Conservation (phyloP, 1,140 invertebrate genomes). For the Drosophila grimshawi region DNA sequence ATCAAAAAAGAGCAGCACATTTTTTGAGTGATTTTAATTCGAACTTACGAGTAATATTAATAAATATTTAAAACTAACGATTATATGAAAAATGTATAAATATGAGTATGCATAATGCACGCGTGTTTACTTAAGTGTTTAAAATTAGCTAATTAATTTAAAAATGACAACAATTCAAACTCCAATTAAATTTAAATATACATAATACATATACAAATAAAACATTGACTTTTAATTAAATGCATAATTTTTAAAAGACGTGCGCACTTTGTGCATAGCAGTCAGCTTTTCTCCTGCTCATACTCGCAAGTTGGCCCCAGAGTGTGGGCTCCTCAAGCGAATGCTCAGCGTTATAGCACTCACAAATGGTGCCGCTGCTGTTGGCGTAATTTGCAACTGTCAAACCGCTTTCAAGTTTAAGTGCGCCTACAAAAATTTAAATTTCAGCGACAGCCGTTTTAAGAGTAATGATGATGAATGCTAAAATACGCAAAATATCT, state of each 20-base stretch:
- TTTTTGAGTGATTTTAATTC: slow-evolving; percentile 81
- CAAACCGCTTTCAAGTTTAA: slow-evolving; percentile 66
- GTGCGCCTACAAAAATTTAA: slow-evolving; percentile 66
- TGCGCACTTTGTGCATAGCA: neutral
- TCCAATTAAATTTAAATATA: slow-evolving; percentile 81
- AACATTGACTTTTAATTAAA: neutral
- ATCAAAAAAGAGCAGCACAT: slow-evolving; percentile 65
- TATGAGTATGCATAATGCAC: slow-evolving; percentile 58
- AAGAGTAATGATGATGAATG: slow-evolving; percentile 81
- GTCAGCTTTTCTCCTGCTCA: neutral
- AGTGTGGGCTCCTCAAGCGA: neutral
- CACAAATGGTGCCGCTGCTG: neutral
- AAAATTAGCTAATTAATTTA: slow-evolving; percentile 75
- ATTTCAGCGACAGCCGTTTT: slow-evolving; percentile 29
- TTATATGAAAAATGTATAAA: slow-evolving; percentile 47
- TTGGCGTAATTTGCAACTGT: slow-evolving; percentile 72
- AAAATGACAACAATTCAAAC: slow-evolving; percentile 73
- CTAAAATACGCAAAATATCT: slow-evolving; percentile 82
- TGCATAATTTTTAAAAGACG: neutral
- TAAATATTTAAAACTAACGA: slow-evolving; percentile 32
- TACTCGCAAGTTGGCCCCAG: neutral
- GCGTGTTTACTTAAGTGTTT: slow-evolving; percentile 76
- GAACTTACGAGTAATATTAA: slow-evolving; percentile 52
- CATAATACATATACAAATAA: slow-evolving; percentile 58
- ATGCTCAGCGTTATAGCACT: slow-evolving; percentile 13